Percentiles rank a stretch among this genome's conserved stretches.
Conservation (phyloP, 2,113 vertebrate species). For the Mobula birostris region DNA sequence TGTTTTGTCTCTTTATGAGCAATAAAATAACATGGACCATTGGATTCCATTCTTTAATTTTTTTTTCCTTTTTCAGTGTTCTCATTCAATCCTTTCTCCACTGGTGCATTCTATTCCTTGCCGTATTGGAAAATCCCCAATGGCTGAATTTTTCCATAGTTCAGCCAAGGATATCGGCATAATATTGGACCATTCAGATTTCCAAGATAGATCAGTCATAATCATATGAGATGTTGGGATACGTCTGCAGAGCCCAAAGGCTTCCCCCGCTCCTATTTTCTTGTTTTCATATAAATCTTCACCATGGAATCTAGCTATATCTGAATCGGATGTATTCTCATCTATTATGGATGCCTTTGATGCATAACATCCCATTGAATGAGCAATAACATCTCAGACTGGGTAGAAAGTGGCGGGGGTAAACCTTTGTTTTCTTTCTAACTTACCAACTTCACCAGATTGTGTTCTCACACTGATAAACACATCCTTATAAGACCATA, state of each 20-base stretch:
- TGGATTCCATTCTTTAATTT: neutral
- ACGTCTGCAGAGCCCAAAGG: too few relatives aligned
- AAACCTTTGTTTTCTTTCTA: neutral
- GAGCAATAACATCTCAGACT: neutral
- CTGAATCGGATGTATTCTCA: too few relatives aligned
- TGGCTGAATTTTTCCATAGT: neutral
- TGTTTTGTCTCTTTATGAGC: neutral
- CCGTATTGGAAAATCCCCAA: neutral
- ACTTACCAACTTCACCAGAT: neutral
- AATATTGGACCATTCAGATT: neutral
- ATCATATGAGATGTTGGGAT: too few relatives aligned
- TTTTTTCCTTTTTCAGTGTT: neutral
- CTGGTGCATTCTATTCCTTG: neutral
- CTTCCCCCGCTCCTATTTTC: too few relatives aligned
- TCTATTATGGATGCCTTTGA: neutral
- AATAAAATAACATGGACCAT: neutral
- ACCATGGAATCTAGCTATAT: neutral
- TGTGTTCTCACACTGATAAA: neutral
- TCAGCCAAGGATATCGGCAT: neutral
- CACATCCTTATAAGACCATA: too few relatives aligned
- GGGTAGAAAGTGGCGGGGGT: neutral
- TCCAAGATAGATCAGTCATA: too few relatives aligned
- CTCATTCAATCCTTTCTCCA: neutral
- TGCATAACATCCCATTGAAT: neutral
- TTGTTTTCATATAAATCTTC: neutral